Evolutionary conservation across 2,888 invertebrate genomes (phyloP).

Genomic region (Belgica antarctica): DNA sequence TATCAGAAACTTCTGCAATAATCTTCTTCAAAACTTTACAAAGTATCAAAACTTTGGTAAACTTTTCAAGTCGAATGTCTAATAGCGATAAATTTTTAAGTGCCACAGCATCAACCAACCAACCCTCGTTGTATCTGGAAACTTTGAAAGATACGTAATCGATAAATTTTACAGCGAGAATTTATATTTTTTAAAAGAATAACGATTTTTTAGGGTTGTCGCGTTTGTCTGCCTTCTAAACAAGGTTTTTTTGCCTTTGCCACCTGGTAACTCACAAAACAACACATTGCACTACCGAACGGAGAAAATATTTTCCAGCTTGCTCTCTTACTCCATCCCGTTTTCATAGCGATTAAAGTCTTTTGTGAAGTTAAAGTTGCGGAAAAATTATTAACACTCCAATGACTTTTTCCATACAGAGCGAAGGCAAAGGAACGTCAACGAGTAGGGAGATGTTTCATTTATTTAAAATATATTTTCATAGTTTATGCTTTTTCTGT

Average conservation of each 20-base stretch:
- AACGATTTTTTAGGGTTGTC: constrained; percentile 14
- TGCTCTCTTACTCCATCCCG: constrained; percentile 14
- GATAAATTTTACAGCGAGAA: constrained; percentile 4
- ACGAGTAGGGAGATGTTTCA: constrained; percentile 32
- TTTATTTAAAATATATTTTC: constrained; percentile 35
- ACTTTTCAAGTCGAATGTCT: background rate
- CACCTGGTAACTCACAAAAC: constrained; percentile 35
- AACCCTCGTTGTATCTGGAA: background rate
- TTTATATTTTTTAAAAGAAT: constrained; percentile 1
- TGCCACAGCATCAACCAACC: background rate
- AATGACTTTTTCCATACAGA: constrained; percentile 37
- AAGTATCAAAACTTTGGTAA: too few relatives aligned
- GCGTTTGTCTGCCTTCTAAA: background rate
- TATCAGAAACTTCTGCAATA: too few relatives aligned
- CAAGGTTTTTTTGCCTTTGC: background rate
- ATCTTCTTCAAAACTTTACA: too few relatives aligned
- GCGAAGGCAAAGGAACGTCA: constrained; percentile 17
- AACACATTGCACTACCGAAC: background rate
- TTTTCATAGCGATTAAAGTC: constrained; percentile 43
- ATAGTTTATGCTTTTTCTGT: constrained; percentile 7
- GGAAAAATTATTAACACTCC: constrained; percentile 44
- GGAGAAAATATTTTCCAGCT: background rate
- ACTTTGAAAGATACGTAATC: background rate
- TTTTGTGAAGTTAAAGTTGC: constrained; percentile 44
- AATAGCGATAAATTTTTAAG: background rate